Conservation (phyloP, 2,888 invertebrate species). For the Mycalesis mineus region DNA sequence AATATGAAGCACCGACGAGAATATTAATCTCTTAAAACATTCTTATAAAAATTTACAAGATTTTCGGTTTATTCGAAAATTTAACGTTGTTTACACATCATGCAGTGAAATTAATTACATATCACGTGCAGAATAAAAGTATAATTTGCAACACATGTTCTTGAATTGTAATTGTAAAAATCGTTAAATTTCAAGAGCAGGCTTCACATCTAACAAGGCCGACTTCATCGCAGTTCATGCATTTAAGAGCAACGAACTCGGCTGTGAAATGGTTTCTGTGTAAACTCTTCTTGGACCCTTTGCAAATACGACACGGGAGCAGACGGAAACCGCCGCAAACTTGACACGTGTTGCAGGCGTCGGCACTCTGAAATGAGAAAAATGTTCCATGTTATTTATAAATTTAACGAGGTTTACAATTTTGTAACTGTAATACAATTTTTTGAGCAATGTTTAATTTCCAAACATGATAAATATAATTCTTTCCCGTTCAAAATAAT, state of each 20-base stretch:
- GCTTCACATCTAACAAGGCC: conserved; percentile 93
- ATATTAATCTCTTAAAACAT: too few species aligned
- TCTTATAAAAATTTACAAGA: background rate
- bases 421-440: background rate
- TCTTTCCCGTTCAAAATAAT: too few species aligned
- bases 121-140: too few species aligned
- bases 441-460: too few species aligned
- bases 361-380: conserved; percentile 82
- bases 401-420: background rate
- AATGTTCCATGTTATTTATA: background rate
- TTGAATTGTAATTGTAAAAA: background rate
- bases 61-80: too few species aligned
- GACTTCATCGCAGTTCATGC: conserved; percentile 97
- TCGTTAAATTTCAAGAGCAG: conserved; percentile 77
- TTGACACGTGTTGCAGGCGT: conserved; percentile 89
- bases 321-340: conserved; percentile 95
- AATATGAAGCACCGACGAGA: background rate
- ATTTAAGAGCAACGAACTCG: conserved; percentile 94
- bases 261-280: conserved; percentile 96
- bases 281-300: conserved; percentile 97
- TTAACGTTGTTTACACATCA: too few species aligned
- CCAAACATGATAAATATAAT: too few species aligned
- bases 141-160: too few species aligned
- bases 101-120: too few species aligned
- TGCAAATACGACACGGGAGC: conserved; percentile 93